phyloP scores from a whole-genome alignment of 2,113 vertebrate species.

The Uria lomvia region DNA sequence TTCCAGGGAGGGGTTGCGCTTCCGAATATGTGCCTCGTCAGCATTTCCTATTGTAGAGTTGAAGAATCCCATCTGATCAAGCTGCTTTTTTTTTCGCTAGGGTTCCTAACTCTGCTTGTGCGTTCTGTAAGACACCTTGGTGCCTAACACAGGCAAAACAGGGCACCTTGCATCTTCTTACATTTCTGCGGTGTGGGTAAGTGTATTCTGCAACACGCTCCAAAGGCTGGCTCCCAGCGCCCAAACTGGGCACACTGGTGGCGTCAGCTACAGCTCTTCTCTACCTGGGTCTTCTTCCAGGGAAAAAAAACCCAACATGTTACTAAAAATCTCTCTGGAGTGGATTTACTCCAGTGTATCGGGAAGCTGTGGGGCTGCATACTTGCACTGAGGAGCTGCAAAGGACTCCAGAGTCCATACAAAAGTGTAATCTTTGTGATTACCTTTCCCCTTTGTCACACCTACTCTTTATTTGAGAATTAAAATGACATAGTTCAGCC shows the following conservation, averaged over 20 bases:
- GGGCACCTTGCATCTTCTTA: not conserved
- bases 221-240: not conserved
- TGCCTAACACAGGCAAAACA: not conserved
- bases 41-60: not conserved
- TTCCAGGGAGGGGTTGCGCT: accelerated
- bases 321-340: not conserved
- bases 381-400: not conserved
- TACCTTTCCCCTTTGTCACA: not conserved
- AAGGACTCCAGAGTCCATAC: not conserved
- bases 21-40: accelerated
- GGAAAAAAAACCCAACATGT: not conserved
- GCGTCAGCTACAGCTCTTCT: not conserved
- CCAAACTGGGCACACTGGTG: not conserved
- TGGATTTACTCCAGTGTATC: not conserved
- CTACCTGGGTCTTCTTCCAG: not conserved
- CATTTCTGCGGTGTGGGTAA: not conserved
- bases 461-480: not conserved
- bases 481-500: too few species aligned
- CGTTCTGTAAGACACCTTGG: not conserved
- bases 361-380: not conserved
- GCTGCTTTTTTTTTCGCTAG: not conserved
- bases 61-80: not conserved
- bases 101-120: not conserved
- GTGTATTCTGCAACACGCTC: not conserved
- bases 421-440: not conserved